phyloP scores from a whole-genome alignment of 1,140 invertebrate species.

The Drosophila rufa region DNA sequence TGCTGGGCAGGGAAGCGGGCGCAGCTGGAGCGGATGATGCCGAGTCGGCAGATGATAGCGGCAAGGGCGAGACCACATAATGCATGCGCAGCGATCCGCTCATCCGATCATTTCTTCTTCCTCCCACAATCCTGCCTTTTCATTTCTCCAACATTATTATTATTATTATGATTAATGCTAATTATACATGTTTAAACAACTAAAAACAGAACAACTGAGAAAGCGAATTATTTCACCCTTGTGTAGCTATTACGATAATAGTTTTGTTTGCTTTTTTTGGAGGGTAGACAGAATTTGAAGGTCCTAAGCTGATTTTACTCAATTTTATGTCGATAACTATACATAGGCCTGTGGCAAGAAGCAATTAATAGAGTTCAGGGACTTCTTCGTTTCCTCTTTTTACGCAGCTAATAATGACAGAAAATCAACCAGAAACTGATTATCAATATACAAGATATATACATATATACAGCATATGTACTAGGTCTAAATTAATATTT shows the following conservation, averaged over 20 bases:
- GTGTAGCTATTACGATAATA: constrained; percentile 20
- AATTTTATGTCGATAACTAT: constrained; percentile 14
- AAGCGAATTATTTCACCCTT: constrained; percentile 33
- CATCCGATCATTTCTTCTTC: constrained; percentile 27
- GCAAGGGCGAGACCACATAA: constrained; percentile 84
- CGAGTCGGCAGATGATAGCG: constrained; percentile 82
- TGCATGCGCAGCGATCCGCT: constrained; percentile 24
- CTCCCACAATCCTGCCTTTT: constrained; percentile 42
- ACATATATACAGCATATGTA: constrained; percentile 57
- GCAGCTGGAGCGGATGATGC: constrained; percentile 47
- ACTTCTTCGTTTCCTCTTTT: constrained; percentile 35
- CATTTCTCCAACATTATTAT: constrained; percentile 57
- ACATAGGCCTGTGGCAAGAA: constrained; percentile 23
- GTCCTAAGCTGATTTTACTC: constrained; percentile 10
- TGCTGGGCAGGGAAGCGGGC: constrained; percentile 37
- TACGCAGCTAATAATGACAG: constrained; percentile 25
- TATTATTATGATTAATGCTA: constrained; percentile 63
- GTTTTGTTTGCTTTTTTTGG: constrained; percentile 18
- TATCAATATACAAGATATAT: constrained; percentile 64
- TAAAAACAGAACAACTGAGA: constrained; percentile 34
- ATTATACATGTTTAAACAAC: constrained; percentile 54
- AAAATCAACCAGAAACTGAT: constrained; percentile 54
- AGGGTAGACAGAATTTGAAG: constrained; percentile 4
- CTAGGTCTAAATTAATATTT: constrained; percentile 74
- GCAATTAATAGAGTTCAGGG: constrained; percentile 58